Evolutionary conservation across 1,140 invertebrate genomes (phyloP).

Genomic region (Drosophila tropicalis): DNA sequence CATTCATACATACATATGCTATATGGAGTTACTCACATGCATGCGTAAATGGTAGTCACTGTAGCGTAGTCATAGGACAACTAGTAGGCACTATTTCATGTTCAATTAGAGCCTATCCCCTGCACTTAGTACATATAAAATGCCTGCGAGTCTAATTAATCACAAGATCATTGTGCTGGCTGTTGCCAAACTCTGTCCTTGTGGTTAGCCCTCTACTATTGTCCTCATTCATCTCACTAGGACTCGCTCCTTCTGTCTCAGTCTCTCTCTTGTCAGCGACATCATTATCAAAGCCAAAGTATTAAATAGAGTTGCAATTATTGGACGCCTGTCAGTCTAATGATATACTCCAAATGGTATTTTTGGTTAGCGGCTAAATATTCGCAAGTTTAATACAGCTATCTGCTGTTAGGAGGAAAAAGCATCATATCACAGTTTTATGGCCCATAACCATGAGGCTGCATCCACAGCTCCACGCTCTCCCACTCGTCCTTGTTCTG

Average conservation of each 20-base stretch:
- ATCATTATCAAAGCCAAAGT: constrained; percentile 45
- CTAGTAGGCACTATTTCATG: constrained; percentile 62
- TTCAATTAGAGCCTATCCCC: constrained; percentile 67
- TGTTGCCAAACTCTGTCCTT: constrained; percentile 9
- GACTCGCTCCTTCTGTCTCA: not conserved
- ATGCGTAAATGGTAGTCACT: too few species aligned
- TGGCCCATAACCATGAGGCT: not conserved
- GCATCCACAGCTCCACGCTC: not conserved
- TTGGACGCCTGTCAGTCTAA: constrained; percentile 34
- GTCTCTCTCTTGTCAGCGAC: constrained; percentile 25
- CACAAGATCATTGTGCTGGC: constrained; percentile 32
- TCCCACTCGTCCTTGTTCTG: not conserved
- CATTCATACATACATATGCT: not conserved
- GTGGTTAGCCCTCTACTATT: not conserved
- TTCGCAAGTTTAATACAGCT: constrained; percentile 26
- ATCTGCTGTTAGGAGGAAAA: not conserved
- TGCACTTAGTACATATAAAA: constrained; percentile 68
- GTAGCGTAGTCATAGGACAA: not conserved
- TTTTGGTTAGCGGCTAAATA: constrained; percentile 63
- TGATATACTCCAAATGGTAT: constrained; percentile 46
- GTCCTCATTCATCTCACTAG: not conserved
- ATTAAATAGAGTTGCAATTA: constrained; percentile 30
- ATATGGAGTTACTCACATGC: too few species aligned
- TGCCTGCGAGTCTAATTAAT: constrained; percentile 81
- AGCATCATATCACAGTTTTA: not conserved